A percentile compares a stretch with the other conserved stretches of the same genome.
These are phyloP conservation scores for Rambutsinella grinnellia DNA, from an alignment of 2,888 invertebrate species.

Conservation along the genomic window DNA sequence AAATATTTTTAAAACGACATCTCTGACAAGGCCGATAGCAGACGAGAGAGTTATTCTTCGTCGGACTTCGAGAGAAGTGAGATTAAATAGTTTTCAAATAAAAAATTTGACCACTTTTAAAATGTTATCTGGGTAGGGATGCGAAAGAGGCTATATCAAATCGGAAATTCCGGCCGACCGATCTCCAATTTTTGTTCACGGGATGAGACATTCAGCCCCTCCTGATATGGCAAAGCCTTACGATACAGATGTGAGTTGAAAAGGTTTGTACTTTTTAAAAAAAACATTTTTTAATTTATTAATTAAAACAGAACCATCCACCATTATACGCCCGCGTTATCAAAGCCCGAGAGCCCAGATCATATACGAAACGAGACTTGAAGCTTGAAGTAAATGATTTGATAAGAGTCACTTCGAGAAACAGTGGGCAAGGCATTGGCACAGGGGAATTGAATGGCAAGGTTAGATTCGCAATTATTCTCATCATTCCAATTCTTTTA, in stretches of 20 bases:
- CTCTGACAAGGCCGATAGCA: conserved; percentile 58
- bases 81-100: background rate
- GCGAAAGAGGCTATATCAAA: conserved; percentile 23
- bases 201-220: conserved; percentile 33
- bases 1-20: conserved; percentile 58
- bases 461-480: no score
- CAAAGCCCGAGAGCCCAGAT: conserved; percentile 93
- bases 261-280: background rate
- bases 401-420: conserved; percentile 85
- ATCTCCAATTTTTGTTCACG: background rate
- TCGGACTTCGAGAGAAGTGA: conserved; percentile 30
- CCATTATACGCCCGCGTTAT: conserved; percentile 93
- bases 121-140: conserved; percentile 9
- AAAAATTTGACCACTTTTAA: background rate
- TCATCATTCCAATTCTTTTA: no score
- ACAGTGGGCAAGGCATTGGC: conserved; percentile 37
- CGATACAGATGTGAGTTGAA: background rate
- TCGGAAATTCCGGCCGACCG: conserved; percentile 28
- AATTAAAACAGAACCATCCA: conserved; percentile 78
- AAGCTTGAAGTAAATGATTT: conserved; percentile 94
- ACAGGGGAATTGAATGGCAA: conserved; percentile 94
- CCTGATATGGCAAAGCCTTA: conserved; percentile 43
- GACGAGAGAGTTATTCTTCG: conserved; percentile 46
- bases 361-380: conserved; percentile 95
- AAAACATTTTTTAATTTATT: background rate